phyloP scores from a whole-genome alignment of 2,797 vertebrate species.

The Meriones psammophilus region DNA sequence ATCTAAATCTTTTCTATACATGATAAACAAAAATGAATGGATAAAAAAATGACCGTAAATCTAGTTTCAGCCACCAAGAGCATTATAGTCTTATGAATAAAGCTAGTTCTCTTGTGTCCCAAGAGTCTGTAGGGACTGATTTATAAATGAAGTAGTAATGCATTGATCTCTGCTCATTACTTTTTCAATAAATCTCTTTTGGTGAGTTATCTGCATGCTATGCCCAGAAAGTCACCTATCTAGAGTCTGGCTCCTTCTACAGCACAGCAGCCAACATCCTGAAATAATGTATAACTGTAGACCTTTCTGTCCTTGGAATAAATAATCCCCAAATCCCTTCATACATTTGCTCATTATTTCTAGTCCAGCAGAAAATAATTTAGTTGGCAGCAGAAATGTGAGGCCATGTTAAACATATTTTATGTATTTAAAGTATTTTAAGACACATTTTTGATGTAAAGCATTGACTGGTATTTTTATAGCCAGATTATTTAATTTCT shows the following conservation, averaged over 20 bases:
- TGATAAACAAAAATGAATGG: conserved; percentile 84
- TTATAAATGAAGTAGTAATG: conserved; percentile 85
- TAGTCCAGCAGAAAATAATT: conserved; percentile 38
- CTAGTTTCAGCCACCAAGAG: conserved; percentile 76
- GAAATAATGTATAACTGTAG: conserved; percentile 1
- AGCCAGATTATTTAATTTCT: conserved; percentile 45
- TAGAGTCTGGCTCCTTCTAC: conserved; percentile 67
- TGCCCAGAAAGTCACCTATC: conserved; percentile 81
- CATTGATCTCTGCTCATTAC: conserved; percentile 84
- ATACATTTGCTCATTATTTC: conserved; percentile 57
- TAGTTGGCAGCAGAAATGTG: conserved; percentile 5
- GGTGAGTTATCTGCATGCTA: conserved; percentile 81
- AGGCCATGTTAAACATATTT: conserved; percentile 47
- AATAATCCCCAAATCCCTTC: conserved; percentile 61
- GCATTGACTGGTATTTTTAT: conserved; percentile 10
- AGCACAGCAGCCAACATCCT: conserved; percentile 35
- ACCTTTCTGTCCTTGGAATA: conserved; percentile 69
- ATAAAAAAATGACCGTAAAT: conserved; percentile 82
- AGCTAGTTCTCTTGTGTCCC: conserved; percentile 75
- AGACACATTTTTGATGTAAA: conserved; percentile 39
- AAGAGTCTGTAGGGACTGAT: conserved; percentile 76
- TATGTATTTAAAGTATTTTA: conserved; percentile 52
- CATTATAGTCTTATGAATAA: conserved; percentile 79
- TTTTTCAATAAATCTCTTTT: conserved; percentile 85
- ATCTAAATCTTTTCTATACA: conserved; percentile 80